These are phyloP conservation scores for Hymenochirus boettgeri DNA, from an alignment of 2,113 vertebrate species.

Conservation along the genomic window DNA sequence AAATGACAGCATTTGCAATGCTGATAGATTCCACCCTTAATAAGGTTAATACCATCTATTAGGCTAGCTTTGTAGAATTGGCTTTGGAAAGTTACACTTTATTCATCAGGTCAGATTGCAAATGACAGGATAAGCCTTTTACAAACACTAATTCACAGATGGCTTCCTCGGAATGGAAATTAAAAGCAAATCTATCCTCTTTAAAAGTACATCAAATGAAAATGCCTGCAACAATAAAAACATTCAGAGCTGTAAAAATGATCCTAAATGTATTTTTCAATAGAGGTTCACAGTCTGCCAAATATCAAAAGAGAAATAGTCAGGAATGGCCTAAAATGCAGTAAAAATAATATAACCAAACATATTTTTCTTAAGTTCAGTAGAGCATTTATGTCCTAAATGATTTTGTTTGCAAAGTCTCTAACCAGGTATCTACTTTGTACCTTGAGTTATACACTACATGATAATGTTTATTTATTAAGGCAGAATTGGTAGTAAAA, in stretches of 20 bases:
- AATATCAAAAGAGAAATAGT: background rate
- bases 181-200: constrained; percentile 35
- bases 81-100: constrained; percentile 24
- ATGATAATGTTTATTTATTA: too few species aligned
- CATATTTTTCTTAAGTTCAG: too few species aligned
- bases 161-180: constrained; percentile 34
- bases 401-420: too few species aligned
- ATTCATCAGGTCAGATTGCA: constrained; percentile 34
- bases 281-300: constrained; percentile 10
- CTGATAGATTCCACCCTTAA: constrained; percentile 35
- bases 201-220: constrained; percentile 32
- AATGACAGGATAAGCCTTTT: constrained; percentile 37
- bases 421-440: too few species aligned
- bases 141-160: constrained; percentile 37
- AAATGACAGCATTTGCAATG: constrained; percentile 18
- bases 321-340: background rate
- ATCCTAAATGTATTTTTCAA: constrained; percentile 6
- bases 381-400: too few species aligned
- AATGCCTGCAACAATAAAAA: constrained; percentile 32
- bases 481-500: too few species aligned
- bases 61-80: constrained; percentile 12
- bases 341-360: background rate
- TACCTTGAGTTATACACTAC: too few species aligned
- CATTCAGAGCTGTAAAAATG: constrained; percentile 16
- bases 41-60: constrained; percentile 32